Percentiles rank a stretch among this genome's conserved stretches.
Evolutionary conservation across 1,140 invertebrate genomes (phyloP).

Genomic region (Palaemon carinicauda): DNA sequence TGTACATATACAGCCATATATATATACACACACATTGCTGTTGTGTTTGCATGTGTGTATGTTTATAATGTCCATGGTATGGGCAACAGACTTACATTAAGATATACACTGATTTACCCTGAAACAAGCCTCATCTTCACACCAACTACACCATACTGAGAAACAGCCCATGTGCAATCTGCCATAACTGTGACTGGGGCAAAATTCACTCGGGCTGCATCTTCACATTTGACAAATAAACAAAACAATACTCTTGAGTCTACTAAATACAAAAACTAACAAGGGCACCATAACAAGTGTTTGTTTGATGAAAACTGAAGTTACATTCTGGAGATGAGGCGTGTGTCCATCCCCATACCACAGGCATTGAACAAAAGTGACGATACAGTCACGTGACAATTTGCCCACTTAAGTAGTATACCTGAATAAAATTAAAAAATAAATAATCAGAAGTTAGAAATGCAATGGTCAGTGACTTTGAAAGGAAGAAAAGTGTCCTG

Average conservation of each 20-base stretch:
- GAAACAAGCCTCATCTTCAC: constrained; percentile 14
- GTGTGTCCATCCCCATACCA: constrained; percentile 33
- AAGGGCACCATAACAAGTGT: constrained; percentile 53
- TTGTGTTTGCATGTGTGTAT: too few relatives aligned
- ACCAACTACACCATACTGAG: constrained; percentile 28
- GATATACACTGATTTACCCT: background rate
- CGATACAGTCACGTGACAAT: constrained; percentile 39
- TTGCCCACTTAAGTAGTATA: constrained; percentile 57
- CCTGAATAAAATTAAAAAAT: constrained; percentile 57
- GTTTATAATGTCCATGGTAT: too few relatives aligned
- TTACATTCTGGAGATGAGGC: constrained; percentile 19
- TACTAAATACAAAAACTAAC: constrained; percentile 49
- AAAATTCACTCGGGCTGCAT: background rate
- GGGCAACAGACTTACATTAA: too few relatives aligned
- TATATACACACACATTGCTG: too few relatives aligned
- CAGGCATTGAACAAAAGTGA: constrained; percentile 36
- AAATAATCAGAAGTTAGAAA: constrained; percentile 56
- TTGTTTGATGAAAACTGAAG: constrained; percentile 14
- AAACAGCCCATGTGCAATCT: constrained; percentile 10
- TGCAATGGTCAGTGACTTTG: constrained; percentile 51
- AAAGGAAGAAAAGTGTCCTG: constrained; percentile 38
- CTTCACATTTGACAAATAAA: constrained; percentile 15
- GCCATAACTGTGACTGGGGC: constrained; percentile 33
- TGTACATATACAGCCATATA: too few relatives aligned
- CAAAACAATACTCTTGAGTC: constrained; percentile 7